A percentile compares a stretch with the other conserved stretches of the same genome.
phyloP scores from a whole-genome alignment of 1,140 invertebrate species.

The Venustaconcha ellipsiformis region DNA sequence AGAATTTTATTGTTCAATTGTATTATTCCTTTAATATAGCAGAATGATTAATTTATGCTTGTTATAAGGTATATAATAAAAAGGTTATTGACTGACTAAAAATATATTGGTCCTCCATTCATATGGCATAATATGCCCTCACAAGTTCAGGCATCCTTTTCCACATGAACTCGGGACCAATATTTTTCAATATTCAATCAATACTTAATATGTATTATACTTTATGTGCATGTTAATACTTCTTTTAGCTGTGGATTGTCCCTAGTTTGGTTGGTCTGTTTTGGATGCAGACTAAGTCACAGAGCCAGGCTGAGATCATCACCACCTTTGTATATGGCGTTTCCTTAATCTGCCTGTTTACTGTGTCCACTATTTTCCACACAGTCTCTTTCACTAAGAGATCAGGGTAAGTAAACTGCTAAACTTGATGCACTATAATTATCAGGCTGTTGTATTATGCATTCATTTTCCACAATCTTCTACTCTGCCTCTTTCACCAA shows the following conservation, averaged over 20 bases:
- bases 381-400: conserved; percentile 79
- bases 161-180: too few species aligned
- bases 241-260: conserved; percentile 79
- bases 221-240: neutral
- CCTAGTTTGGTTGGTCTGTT: conserved; percentile 82
- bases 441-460: conserved; percentile 77
- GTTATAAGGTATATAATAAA: neutral
- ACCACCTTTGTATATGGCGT: conserved; percentile 90
- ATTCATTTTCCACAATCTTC: conserved; percentile 85
- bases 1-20: too few species aligned
- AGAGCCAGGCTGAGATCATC: conserved; percentile 79
- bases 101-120: neutral
- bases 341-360: conserved; percentile 89
- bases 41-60: too few species aligned
- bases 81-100: neutral
- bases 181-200: neutral
- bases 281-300: conserved; percentile 80
- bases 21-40: too few species aligned
- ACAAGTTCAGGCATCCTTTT: too few species aligned
- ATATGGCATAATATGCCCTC: neutral
- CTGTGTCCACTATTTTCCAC: conserved; percentile 84
- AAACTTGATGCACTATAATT: conserved; percentile 1
- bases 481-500: conserved; percentile 84
- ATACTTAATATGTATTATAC: neutral
- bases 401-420: conserved; percentile 59